Evolutionary conservation across 2,113 vertebrate species (phyloP).

Genomic region (Engystomops pustulosus): DNA sequence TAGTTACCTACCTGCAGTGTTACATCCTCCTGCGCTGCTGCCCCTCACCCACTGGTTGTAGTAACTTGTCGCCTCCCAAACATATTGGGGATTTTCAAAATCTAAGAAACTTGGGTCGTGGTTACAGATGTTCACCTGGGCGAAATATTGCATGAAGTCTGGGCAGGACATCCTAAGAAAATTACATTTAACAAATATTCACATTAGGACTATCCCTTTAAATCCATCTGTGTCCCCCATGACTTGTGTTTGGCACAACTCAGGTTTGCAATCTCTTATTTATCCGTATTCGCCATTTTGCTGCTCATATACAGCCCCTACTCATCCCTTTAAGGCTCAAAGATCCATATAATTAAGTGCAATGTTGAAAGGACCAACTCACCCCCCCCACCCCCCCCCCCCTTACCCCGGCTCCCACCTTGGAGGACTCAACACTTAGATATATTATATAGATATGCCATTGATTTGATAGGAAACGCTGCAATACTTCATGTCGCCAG

Average conservation of each 20-base stretch:
- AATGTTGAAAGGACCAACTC: background rate
- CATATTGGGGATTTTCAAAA: slow-evolving; percentile 35
- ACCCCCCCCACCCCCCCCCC: no score
- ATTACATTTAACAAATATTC: no score
- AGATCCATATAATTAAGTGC: background rate
- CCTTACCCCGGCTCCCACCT: no score
- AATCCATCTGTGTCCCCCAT: background rate
- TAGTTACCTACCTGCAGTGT: background rate
- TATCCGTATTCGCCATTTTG: background rate
- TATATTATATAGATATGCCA: no score
- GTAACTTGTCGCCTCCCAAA: slow-evolving; percentile 64
- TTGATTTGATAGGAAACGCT: no score
- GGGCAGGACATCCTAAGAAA: slow-evolving; percentile 71
- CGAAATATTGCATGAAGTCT: slow-evolving; percentile 73
- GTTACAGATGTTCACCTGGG: slow-evolving; percentile 69
- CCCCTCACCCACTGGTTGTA: slow-evolving; percentile 50
- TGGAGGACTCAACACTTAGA: no score
- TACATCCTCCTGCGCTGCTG: slow-evolving; percentile 24
- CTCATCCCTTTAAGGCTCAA: background rate
- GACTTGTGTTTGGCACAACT: background rate
- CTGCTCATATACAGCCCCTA: background rate
- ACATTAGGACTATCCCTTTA: background rate
- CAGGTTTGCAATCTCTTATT: background rate
- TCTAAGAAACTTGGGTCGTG: slow-evolving; percentile 65
- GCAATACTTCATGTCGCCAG: no score